Base-by-base conservation (phyloP, 2,888 invertebrate genomes). In the Chrysotoxum bicinctum region DNA sequence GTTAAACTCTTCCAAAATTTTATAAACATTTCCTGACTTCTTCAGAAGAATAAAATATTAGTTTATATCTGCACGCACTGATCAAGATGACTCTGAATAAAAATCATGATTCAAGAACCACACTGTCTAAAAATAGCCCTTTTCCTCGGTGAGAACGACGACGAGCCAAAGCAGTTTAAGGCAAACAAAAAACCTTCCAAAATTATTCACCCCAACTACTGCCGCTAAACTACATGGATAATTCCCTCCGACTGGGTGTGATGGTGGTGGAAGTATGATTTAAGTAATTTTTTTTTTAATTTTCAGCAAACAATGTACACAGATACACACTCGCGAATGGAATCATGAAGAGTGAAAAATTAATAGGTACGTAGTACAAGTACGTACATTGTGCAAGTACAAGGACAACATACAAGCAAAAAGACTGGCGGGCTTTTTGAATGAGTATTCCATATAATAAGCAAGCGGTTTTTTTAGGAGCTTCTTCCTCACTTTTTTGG, bases 121-220 rank as follows among this genome's bases (percentile, higher is more conserved):
- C 21, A n/a, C 7, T 37, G 14, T 58, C 60, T 40, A 60, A 60
- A 60, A 60, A 60, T 60, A 60, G 23, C 12, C 0, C 26, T 6
- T 40, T 12, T 23, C 19, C 21, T 56, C 14, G 21, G 32, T 32
- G 7, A 56, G 19, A 56, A 58, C n/a, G 2, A 21, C 35, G 9
- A 10, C 58, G 8, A 23, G 14, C 9, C 14, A 7, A 60, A 60
- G 23, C 23, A 60, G 37, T 40, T 37, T 40, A 40, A n/a, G 60
- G n/a, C 19, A 30, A 12, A 23, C n/a, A 40, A 50, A 81, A 69
- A 50, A 54, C 52, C 68, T 16, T 43, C 48, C 19, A 75, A 75
- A 80, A 69, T 69, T 54, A 80, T 75, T 68, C 75, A 81, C 76
- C 76, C 76, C 37, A 48, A n/a, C 32, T 40, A n/a, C n/a, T 64